Percentiles rank a stretch among this genome's conserved stretches.
These are phyloP conservation scores for Silurus asotus DNA, from an alignment of 2,113 vertebrate genomes.

Conservation along the genomic window DNA sequence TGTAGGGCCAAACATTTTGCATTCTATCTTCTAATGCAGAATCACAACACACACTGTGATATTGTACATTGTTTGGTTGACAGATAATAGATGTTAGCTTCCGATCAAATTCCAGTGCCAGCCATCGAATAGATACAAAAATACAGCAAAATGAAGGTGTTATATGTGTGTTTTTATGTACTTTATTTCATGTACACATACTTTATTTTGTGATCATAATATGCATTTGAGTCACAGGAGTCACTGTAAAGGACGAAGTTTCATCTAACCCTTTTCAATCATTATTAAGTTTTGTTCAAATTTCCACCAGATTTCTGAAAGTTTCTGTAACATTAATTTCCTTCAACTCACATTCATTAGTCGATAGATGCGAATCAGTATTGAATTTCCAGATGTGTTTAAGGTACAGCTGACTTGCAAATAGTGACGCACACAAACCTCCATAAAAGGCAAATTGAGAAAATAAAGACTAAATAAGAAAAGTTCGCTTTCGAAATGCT, in stretches of 20 bases:
- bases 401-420: neutral
- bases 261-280: no score
- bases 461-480: neutral
- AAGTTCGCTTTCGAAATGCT: neutral
- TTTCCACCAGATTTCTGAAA: no score
- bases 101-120: neutral
- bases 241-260: no score
- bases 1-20: neutral
- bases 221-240: no score
- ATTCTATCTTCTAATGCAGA: neutral
- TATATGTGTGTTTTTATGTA: neutral
- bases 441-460: neutral
- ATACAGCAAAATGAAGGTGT: neutral
- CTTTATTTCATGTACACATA: no score
- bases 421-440: neutral
- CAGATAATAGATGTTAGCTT: neutral
- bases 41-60: neutral
- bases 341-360: no score
- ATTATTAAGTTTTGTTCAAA: no score
- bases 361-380: no score
- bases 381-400: neutral
- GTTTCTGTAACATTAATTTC: no score
- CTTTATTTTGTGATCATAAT: no score
- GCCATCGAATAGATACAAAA: no score
- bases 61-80: neutral